A percentile compares a stretch with the other conserved stretches of the same genome.
phyloP scores from a whole-genome alignment of 2,113 vertebrate genomes.

The Mesitornis unicolor region DNA sequence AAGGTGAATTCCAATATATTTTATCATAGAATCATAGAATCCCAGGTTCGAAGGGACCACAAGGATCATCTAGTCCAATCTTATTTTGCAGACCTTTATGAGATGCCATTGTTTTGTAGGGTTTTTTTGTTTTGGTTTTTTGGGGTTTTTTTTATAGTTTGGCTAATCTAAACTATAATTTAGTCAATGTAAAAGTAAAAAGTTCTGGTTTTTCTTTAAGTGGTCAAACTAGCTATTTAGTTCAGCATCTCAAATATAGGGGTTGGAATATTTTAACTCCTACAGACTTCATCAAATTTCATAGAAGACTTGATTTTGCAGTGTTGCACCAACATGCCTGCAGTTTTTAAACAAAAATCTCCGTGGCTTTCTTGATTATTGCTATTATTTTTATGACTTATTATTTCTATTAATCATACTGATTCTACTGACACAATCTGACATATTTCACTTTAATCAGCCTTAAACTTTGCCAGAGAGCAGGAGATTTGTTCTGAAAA shows the following conservation, averaged over 20 bases:
- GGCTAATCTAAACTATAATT: not conserved
- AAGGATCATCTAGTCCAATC: no score
- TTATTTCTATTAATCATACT: not conserved
- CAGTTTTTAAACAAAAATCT: not conserved
- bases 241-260: not conserved
- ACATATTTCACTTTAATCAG: not conserved
- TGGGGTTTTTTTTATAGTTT: not conserved
- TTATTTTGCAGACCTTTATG: not conserved
- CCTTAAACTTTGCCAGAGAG: not conserved
- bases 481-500: not conserved
- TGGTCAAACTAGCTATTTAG: not conserved
- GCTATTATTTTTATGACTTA: not conserved
- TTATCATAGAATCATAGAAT: no score
- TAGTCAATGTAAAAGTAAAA: not conserved
- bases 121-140: accelerated
- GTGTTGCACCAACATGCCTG: not conserved
- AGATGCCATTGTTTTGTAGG: not conserved
- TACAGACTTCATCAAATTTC: not conserved
- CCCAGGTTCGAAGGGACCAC: no score
- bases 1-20: not conserved
- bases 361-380: not conserved
- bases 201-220: not conserved
- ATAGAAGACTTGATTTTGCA: not conserved
- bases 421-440: not conserved
- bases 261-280: not conserved